phyloP scores from a whole-genome alignment of 2,797 vertebrate species.

The Pseudochirops corinnae region DNA sequence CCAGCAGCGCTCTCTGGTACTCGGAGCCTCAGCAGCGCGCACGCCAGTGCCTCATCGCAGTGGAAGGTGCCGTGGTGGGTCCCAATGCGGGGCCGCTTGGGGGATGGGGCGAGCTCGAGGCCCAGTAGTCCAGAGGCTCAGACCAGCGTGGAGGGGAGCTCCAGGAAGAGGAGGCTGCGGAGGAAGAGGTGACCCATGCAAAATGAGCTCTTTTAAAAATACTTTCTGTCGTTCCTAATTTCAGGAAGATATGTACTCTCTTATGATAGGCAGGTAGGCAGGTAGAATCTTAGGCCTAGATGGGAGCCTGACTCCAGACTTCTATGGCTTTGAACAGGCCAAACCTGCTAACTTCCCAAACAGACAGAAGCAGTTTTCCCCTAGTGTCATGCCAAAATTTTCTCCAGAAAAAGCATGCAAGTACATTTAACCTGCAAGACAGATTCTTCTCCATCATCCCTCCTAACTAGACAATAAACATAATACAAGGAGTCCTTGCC shows the following conservation, averaged over 20 bases:
- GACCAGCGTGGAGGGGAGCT: rapidly evolving
- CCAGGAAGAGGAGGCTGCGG: rapidly evolving
- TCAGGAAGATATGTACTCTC: conserved; percentile 61
- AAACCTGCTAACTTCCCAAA: background rate
- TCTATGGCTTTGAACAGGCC: background rate
- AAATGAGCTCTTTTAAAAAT: conserved; percentile 48
- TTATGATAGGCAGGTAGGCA: conserved; percentile 64
- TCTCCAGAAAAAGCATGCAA: background rate
- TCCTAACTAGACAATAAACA: background rate
- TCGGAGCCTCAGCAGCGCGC: conserved; percentile 92
- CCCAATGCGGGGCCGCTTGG: conserved; percentile 85
- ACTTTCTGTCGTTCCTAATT: conserved; percentile 62
- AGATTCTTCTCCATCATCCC: background rate
- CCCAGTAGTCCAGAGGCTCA: background rate
- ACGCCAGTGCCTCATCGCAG: conserved; percentile 95
- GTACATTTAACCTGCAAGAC: background rate
- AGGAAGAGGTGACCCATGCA: background rate
- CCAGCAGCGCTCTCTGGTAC: conserved; percentile 90
- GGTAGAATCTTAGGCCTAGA: background rate
- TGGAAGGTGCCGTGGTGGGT: conserved; percentile 96
- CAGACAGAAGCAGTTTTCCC: background rate
- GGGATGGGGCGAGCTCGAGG: background rate
- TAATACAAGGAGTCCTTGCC: background rate
- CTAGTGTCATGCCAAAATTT: background rate
- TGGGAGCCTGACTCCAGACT: background rate